Conservation (phyloP, 2,797 vertebrate species). For the Enteromius unitaeniatus region DNA sequence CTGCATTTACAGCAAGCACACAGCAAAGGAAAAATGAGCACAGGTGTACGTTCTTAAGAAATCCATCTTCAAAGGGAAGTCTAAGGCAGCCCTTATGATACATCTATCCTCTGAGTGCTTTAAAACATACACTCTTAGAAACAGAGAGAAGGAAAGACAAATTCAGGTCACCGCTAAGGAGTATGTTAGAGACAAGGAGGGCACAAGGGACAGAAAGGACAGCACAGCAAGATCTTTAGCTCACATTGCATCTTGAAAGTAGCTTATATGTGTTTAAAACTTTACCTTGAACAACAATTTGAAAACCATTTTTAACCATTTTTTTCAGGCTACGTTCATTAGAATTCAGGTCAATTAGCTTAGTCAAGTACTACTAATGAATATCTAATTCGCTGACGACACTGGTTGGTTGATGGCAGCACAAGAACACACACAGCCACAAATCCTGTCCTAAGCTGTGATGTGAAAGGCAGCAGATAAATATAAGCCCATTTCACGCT, state of each 20-base stretch:
- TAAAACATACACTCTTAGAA: slow-evolving; percentile 7
- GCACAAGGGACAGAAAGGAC: slow-evolving; percentile 28
- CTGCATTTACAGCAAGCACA: slow-evolving; percentile 16
- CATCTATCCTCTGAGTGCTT: slow-evolving; percentile 36
- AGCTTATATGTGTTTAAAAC: slow-evolving; percentile 1
- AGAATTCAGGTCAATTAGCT: not conserved
- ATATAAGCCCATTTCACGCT: slow-evolving; percentile 24
- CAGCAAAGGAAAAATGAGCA: slow-evolving; percentile 17
- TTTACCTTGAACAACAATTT: not conserved
- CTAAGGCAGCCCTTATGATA: slow-evolving; percentile 4
- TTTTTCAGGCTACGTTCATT: not conserved
- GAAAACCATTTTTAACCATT: not conserved
- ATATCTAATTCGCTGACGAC: not conserved
- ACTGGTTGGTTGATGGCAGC: not conserved
- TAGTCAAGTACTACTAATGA: not conserved
- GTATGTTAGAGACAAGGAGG: not conserved
- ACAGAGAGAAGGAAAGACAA: slow-evolving; percentile 33
- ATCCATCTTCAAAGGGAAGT: slow-evolving; percentile 41
- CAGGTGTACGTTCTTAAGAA: slow-evolving; percentile 5
- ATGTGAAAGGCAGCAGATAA: slow-evolving; percentile 15
- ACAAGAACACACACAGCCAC: not conserved
- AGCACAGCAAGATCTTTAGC: not conserved
- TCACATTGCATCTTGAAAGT: not conserved
- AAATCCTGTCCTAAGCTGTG: slow-evolving; percentile 3
- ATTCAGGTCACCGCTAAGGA: slow-evolving; percentile 36